Base-by-base conservation (phyloP, 2,113 vertebrate species). In the Podarcis muralis region DNA sequence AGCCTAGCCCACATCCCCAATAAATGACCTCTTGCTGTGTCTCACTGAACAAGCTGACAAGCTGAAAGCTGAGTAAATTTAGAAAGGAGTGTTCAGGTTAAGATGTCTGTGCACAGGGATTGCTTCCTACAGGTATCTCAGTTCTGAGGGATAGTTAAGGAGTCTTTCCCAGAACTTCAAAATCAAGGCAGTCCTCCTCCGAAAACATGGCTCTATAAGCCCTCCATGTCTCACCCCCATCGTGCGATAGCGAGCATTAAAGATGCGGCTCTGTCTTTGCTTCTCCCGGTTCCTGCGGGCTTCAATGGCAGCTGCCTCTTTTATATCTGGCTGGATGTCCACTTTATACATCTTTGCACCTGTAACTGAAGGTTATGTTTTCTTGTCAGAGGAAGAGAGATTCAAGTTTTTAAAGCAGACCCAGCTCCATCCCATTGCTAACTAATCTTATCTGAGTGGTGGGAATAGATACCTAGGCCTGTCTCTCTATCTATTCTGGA, bases 231-330 rank as follows among this genome's bases (percentile, higher is more conserved):
- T 93, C 11, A 98, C 89, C 88, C 98, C 98, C 37, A 98, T 97
- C 53, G 96, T 94, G 82, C 97, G 95, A 30, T 87, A 92, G 86
- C 93, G 91, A 27, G 97, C 93, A 92, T 97, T 97, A 87, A 97
- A 98, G 87, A 98, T 96, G 18, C 96, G 94, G 40, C 85, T 95
- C 81, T 96, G 97, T 81, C 96, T 97, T 32, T 96, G 95, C 22
- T 93, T 91, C 90, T 98, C 98, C 81, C 89, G 96, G 88, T 96
- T 94, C 91, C 95, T 95, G 30, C 97, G 96, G 75, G 96, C 95
- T 80, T 97, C 96, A 7, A 96, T 92, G 18, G 95, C 96, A 59
- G 89, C 94, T 15, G 89, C 87, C 65, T 96, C 94, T 83, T 92
- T 96, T 57, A 92, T 81, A 76, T 98, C 96, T 40, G 88, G 7